Evolutionary conservation across 1,140 invertebrate genomes (phyloP).

Genomic region (Ostrea denselamellosa): DNA sequence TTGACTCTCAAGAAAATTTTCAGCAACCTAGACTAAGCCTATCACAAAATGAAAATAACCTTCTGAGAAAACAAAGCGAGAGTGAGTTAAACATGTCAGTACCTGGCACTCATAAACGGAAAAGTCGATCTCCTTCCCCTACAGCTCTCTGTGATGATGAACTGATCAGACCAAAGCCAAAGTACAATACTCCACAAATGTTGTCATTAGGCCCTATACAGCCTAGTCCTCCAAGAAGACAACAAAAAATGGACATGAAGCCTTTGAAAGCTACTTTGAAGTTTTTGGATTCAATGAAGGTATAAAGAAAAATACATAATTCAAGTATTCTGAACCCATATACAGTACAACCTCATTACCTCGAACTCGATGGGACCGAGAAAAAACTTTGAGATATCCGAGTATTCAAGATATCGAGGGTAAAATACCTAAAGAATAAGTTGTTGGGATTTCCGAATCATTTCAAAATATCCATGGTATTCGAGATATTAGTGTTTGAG

Average conservation of each 20-base stretch:
- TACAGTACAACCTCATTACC: too few relatives aligned
- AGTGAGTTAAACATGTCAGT: background rate
- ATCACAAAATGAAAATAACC: background rate
- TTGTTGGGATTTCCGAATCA: too few relatives aligned
- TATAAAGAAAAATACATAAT: background rate
- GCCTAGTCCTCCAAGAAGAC: background rate
- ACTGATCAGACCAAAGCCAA: background rate
- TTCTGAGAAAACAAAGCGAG: background rate
- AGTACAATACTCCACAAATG: slow-evolving; percentile 47
- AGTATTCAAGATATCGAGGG: too few relatives aligned
- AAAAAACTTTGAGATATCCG: too few relatives aligned
- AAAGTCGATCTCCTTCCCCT: slow-evolving; percentile 41
- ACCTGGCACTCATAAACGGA: background rate
- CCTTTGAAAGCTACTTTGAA: background rate
- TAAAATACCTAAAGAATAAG: too few relatives aligned
- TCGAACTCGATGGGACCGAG: too few relatives aligned
- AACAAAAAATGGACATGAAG: background rate
- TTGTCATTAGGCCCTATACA: slow-evolving; percentile 41
- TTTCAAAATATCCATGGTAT: too few relatives aligned
- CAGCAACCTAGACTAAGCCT: background rate
- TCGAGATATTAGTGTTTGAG: too few relatives aligned
- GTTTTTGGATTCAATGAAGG: background rate
- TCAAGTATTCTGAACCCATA: too few relatives aligned
- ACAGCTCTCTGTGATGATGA: slow-evolving; percentile 22
- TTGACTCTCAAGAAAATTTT: background rate